Base-by-base conservation (phyloP, 2,113 vertebrate genomes). In the Campylomormyrus tamandua region DNA sequence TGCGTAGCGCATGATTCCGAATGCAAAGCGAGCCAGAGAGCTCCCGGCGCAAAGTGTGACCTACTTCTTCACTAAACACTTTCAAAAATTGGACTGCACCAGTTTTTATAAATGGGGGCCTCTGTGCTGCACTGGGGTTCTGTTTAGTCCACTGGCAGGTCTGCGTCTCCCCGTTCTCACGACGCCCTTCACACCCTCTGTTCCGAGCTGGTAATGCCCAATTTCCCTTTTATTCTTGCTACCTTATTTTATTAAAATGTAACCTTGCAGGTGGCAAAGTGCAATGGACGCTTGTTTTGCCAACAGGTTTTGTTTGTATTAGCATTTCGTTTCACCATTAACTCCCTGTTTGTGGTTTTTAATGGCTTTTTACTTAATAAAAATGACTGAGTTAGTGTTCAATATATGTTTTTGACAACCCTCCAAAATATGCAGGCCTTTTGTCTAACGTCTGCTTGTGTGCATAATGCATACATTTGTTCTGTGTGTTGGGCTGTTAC, bases 31-130 rank as follows among this genome's bases (percentile, higher is more conserved):
- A 80, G 74, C 1, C 15, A 80, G 74, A 19, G 74, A 7, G 74
- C 74, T 77, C 74, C 74, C 35, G 17, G 74, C 13, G 31, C n/a
- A 77, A 5, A 80, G 74, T 42, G 35, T 80, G 74, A 80, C 74
- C 74, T 80, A 80, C 74, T 80, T 80, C n/a, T 80, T 80, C 35
- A 42, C 74, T 80, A 80, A 80, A 80, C 74, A 42, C 74, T 80
- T 80, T 80, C 35, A 80, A 39, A 80, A 80, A 42, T 80, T 39
- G 74, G 15, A 39, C 17, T 19, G 35, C 13, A 39, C 74, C 35
- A 42, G 13, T 80, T 80, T 46, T 77, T 80, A 42, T 80, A 80
- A 80, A 80, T 80, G 74, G 74, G 74, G 17, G 74, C 35, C 35
- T 80, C 74, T 80, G 35, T 80, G 31, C 56, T 9, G 74, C 74